Percentiles rank a stretch among this genome's conserved stretches.
These are phyloP conservation scores for Coecobrya sp. DNA, from an alignment of 2,888 invertebrate species.

Conservation along the genomic window DNA sequence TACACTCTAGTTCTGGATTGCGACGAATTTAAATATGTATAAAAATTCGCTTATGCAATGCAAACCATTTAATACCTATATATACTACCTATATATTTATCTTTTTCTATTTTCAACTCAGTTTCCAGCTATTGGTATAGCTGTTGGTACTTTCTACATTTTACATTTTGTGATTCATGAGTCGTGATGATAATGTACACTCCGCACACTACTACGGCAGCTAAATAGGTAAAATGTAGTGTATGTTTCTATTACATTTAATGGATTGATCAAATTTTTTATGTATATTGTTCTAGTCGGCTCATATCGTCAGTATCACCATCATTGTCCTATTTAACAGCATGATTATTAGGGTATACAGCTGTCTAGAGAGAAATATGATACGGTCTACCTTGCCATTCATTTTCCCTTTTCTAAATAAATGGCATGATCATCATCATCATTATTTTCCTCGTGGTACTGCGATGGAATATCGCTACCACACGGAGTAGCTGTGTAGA, in stretches of 20 bases:
- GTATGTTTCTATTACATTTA: constrained; percentile 39
- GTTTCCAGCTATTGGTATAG: neutral
- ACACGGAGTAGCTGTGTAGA: neutral
- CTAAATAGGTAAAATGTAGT: neutral
- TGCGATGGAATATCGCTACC: neutral
- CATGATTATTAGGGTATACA: constrained; percentile 23
- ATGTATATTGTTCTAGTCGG: constrained; percentile 55
- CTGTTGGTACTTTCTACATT: neutral
- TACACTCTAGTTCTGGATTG: no score
- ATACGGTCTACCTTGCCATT: constrained; percentile 43
- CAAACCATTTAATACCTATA: neutral
- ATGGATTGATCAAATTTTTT: constrained; percentile 74
- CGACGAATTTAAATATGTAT: no score
- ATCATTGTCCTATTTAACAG: constrained; percentile 34
- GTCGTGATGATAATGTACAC: constrained; percentile 66
- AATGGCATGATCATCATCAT: constrained; percentile 39
- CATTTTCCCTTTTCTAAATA: constrained; percentile 40
- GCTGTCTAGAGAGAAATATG: constrained; percentile 45
- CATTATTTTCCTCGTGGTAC: neutral
- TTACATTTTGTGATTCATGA: constrained; percentile 41
- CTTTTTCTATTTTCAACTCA: neutral
- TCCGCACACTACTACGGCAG: neutral
- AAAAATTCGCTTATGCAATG: neutral
- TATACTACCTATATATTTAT: neutral
- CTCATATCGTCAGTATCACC: constrained; percentile 36